Evolutionary conservation across 1,140 invertebrate species (phyloP).

Genomic region (Phenacoccus solenopsis): DNA sequence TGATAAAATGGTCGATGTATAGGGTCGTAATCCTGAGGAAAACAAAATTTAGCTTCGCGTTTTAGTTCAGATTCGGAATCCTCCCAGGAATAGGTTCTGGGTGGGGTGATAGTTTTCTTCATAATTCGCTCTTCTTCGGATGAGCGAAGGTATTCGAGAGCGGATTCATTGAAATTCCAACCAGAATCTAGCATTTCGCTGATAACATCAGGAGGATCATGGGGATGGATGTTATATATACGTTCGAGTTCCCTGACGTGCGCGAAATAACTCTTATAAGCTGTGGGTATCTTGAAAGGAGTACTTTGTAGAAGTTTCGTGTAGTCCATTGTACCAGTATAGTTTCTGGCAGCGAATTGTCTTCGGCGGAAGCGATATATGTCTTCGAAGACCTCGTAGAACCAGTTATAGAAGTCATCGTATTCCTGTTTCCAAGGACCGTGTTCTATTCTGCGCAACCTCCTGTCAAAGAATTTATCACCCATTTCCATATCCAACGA

Average conservation of each 20-base stretch:
- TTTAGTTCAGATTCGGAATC: not conserved
- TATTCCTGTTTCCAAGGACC: not conserved
- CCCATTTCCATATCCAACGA: no score
- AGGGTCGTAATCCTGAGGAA: not conserved
- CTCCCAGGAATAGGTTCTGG: not conserved
- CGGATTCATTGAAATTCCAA: not conserved
- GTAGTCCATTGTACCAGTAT: not conserved
- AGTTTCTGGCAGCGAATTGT: not conserved
- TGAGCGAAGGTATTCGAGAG: not conserved
- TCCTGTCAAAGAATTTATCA: no score
- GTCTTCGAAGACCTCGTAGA: not conserved
- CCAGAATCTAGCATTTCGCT: not conserved
- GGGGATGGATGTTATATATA: not conserved
- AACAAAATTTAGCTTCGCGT: not conserved
- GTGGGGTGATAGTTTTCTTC: not conserved
- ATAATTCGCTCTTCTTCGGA: no score
- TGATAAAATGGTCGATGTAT: not conserved
- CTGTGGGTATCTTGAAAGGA: not conserved
- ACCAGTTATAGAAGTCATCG: not conserved
- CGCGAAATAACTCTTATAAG: not conserved
- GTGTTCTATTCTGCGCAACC: not conserved
- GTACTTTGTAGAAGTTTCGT: not conserved
- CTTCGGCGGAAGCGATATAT: not conserved
- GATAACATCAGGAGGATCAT: not conserved
- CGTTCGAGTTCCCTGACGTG: not conserved